Evolutionary conservation across 2,797 vertebrate genomes (phyloP), one percentile per base, ranked within the genome.

Genomic region (Agapornis canus): DNA sequence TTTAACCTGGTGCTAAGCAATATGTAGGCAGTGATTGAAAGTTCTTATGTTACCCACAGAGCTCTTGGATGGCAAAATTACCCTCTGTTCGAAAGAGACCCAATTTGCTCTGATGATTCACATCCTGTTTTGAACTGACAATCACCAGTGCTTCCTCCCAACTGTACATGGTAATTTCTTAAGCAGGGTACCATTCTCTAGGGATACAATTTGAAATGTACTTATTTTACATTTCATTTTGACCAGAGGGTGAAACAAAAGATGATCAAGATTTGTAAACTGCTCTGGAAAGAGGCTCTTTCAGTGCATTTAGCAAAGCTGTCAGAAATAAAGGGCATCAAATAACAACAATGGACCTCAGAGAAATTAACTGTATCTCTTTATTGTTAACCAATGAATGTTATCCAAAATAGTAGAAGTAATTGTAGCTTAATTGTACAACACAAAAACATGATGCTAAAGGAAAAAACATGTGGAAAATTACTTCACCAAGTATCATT

Each of bases 311-410:
- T 57, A 72, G 51, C 56, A 95, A 93, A 95, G 86, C 49, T 77
- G 56, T 29, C 40, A 86, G 56, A 81, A 94, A 83, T 57, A 96
- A 94, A 96, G 40, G 65, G 85, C 57, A 37, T 97, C 95, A 98
- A 98, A 98, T 96, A 98, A 98, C 96, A 98, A 97, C 97, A 98
- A 42, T 95, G 97, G 90, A 97, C 94, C 96, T 98, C 97, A 80
- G 90, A 97, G 95, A 97, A 97, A 97, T 98, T 95, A 98, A 97
- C 96, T 97, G 97, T 98, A 97, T 96, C 95, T 98, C 97, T 98
- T 98, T 98, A 99, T 98, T 98, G 97, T 98, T 98, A 98, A 98
- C 97, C 98, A 98, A 98, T 96, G 95, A 97, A 97, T 98, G 97
- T 98, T 98, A 98, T 98, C 98, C 97, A 98, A 98, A 98, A 98